Conservation (phyloP, 2,113 vertebrate genomes). For the Microcebus ravelobensis region DNA sequence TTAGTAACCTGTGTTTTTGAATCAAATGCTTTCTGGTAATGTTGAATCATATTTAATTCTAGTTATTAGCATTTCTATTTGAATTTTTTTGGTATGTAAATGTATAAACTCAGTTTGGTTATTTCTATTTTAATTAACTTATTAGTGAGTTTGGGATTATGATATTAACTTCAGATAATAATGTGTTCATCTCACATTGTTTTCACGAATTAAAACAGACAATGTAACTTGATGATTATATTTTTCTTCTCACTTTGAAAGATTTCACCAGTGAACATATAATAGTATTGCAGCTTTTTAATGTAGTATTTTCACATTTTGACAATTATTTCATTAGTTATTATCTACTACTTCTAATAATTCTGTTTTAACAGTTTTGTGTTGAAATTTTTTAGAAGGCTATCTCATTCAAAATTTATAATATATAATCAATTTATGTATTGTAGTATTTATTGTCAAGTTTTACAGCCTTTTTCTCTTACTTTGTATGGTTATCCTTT, state of each 20-base stretch:
- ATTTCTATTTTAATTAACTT: conserved; percentile 10
- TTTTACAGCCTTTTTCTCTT: background rate
- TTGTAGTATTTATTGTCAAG: background rate
- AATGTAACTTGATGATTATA: background rate
- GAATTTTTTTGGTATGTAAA: background rate
- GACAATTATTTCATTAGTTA: background rate
- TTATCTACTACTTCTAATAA: background rate
- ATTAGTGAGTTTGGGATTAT: background rate
- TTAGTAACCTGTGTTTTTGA: background rate
- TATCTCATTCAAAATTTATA: background rate
- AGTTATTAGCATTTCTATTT: background rate
- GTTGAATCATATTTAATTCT: background rate
- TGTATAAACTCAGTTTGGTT: background rate
- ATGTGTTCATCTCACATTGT: background rate
- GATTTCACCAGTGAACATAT: background rate
- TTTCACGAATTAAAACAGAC: background rate
- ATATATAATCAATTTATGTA: background rate
- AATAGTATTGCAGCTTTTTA: background rate
- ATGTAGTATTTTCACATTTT: background rate
- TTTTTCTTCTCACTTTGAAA: background rate
- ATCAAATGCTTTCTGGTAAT: background rate
- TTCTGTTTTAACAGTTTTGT: background rate
- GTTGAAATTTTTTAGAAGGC: background rate
- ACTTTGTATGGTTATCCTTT: background rate
- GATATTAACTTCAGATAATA: background rate